phyloP scores from a whole-genome alignment of 2,888 invertebrate species.

The Macaria liturata region DNA sequence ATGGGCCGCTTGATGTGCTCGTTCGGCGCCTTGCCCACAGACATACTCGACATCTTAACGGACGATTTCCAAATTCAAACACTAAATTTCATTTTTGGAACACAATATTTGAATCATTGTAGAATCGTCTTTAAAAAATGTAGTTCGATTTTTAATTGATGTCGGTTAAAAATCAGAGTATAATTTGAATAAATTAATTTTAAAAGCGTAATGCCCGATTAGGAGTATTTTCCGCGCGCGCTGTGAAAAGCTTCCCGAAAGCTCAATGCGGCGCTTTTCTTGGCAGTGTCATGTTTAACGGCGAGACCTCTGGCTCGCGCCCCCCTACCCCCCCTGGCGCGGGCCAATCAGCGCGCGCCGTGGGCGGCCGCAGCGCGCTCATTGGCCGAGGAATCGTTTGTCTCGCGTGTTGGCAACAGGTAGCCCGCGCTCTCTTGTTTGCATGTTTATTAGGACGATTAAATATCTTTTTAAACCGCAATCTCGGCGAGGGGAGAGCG shows the following conservation, averaged over 20 bases:
- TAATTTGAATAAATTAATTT: conserved; percentile 29
- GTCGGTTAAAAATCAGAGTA: conserved; percentile 17
- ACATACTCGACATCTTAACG: conserved; percentile 51
- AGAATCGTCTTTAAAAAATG: neutral
- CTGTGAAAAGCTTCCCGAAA: conserved; percentile 77
- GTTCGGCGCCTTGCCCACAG: conserved; percentile 71
- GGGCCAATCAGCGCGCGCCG: conserved; percentile 67
- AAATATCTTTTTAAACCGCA: conserved; percentile 76
- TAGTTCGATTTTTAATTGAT: neutral
- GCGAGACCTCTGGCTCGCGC: conserved; percentile 57
- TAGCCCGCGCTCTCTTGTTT: conserved; percentile 76
- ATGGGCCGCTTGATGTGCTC: conserved; percentile 96
- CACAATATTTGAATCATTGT: conserved; percentile 16
- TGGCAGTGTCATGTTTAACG: conserved; percentile 70
- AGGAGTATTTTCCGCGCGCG: conserved; percentile 56
- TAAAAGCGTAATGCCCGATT: conserved; percentile 30
- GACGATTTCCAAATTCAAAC: conserved; percentile 18
- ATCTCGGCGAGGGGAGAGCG: conserved; percentile 62
- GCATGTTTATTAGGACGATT: conserved; percentile 82
- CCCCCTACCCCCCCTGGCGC: conserved; percentile 59
- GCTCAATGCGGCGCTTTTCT: conserved; percentile 82
- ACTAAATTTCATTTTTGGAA: conserved; percentile 16
- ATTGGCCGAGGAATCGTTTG: conserved; percentile 70
- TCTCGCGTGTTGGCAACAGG: conserved; percentile 83
- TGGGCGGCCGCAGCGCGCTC: conserved; percentile 72